phyloP scores from a whole-genome alignment of 2,113 vertebrate genomes.

The Parus major region DNA sequence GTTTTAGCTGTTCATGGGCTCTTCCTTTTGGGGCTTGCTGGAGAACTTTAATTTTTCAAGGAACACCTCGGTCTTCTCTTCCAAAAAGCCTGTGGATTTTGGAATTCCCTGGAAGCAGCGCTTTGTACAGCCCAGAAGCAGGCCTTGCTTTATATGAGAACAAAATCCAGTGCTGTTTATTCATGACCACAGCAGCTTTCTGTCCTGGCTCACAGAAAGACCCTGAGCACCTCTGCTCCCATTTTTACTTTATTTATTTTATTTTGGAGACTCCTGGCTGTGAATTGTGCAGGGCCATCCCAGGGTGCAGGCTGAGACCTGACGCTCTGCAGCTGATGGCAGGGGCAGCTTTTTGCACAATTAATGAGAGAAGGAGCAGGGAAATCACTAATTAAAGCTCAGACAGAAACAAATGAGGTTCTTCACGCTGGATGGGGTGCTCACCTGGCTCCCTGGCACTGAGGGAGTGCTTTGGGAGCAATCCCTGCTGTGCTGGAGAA shows the following conservation, averaged over 20 bases:
- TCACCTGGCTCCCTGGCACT: neutral
- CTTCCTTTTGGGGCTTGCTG: neutral
- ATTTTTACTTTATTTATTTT: neutral
- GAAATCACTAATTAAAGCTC: neutral
- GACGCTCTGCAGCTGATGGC: neutral
- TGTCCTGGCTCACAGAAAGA: neutral
- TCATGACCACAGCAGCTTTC: neutral
- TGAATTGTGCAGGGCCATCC: neutral
- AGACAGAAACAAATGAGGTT: neutral
- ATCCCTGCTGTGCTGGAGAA: neutral
- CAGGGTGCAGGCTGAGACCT: neutral
- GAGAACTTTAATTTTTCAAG: neutral
- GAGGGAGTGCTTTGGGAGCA: neutral
- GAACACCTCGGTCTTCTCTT: neutral
- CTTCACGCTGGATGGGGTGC: neutral
- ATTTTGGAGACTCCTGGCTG: neutral
- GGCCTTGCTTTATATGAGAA: neutral
- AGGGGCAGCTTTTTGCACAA: neutral
- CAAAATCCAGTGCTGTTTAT: neutral
- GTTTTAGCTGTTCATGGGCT: neutral
- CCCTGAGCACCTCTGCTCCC: neutral
- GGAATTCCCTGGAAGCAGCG: neutral
- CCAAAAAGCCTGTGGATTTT: neutral
- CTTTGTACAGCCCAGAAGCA: neutral
- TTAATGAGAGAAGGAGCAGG: neutral